Conservation (phyloP, 2,797 vertebrate genomes). For the Ibycter americanus region DNA sequence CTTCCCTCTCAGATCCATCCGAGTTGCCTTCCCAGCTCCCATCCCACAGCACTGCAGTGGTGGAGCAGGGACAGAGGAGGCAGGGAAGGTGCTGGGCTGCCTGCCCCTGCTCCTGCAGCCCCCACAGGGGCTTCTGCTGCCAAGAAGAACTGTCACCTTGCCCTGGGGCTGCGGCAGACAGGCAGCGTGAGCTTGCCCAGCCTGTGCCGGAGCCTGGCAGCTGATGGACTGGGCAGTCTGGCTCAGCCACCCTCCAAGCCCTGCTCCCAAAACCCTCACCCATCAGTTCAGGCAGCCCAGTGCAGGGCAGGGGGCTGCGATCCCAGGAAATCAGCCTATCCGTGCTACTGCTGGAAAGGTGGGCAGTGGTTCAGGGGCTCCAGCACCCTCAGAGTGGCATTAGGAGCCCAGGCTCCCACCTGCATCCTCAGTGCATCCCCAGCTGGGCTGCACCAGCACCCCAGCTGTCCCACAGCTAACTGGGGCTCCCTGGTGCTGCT, state of each 20-base stretch:
- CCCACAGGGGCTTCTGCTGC: neutral
- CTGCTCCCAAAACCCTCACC: neutral
- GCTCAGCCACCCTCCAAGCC: neutral
- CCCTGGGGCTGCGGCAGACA: neutral
- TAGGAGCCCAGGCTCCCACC: neutral
- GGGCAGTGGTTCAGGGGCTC: neutral
- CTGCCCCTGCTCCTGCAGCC: neutral
- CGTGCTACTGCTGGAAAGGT: rapidly evolving
- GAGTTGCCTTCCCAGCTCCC: neutral
- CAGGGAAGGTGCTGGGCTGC: neutral
- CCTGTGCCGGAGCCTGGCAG: neutral
- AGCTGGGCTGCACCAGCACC: neutral
- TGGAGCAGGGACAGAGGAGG: neutral
- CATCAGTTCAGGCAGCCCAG: neutral
- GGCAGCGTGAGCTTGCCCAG: rapidly evolving
- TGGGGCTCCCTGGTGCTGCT: neutral
- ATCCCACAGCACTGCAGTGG: neutral
- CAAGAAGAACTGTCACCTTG: neutral
- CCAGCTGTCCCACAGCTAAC: neutral
- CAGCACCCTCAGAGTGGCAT: rapidly evolving
- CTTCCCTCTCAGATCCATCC: neutral
- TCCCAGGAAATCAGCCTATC: neutral
- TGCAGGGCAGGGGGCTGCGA: rapidly evolving
- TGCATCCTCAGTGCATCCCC: neutral
- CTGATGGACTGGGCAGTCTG: neutral